Conservation (phyloP, 2,113 vertebrate genomes). For the Cygnus buccinator region DNA sequence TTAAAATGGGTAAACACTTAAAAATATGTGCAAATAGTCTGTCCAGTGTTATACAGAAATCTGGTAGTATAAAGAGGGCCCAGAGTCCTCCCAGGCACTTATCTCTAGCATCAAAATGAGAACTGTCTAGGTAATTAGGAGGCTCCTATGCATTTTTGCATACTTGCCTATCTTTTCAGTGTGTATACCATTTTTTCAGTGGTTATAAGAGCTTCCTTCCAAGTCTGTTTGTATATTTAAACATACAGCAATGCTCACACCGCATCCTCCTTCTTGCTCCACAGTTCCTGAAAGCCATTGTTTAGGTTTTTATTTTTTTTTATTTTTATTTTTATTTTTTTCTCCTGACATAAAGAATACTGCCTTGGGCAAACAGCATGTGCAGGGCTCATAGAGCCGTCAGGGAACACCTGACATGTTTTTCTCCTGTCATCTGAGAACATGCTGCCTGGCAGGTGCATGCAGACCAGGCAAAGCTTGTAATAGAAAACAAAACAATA, state of each 20-base stretch:
- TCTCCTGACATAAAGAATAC: not conserved
- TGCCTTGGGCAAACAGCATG: not conserved
- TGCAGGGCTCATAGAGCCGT: not conserved
- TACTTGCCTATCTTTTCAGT: not conserved
- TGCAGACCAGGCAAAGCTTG: not conserved
- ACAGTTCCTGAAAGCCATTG: not conserved
- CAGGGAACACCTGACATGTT: not conserved
- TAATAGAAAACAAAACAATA: not conserved
- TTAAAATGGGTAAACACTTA: not conserved
- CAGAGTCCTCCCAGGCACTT: not conserved
- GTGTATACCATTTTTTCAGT: not conserved
- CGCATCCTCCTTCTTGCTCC: not conserved
- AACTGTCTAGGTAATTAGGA: not conserved
- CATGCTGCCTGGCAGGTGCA: not conserved
- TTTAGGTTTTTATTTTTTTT: not conserved
- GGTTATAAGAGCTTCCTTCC: not conserved
- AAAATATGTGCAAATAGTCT: not conserved
- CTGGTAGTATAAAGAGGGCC: not conserved
- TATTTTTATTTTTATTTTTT: not conserved
- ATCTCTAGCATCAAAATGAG: not conserved
- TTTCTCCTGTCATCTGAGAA: not conserved
- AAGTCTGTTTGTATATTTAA: not conserved
- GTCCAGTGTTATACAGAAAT: not conserved
- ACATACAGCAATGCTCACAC: not conserved
- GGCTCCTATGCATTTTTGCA: not conserved